These are phyloP conservation scores for Caenorhabditis brenneri DNA, from an alignment of 1,140 invertebrate genomes.

Conservation along the genomic window DNA sequence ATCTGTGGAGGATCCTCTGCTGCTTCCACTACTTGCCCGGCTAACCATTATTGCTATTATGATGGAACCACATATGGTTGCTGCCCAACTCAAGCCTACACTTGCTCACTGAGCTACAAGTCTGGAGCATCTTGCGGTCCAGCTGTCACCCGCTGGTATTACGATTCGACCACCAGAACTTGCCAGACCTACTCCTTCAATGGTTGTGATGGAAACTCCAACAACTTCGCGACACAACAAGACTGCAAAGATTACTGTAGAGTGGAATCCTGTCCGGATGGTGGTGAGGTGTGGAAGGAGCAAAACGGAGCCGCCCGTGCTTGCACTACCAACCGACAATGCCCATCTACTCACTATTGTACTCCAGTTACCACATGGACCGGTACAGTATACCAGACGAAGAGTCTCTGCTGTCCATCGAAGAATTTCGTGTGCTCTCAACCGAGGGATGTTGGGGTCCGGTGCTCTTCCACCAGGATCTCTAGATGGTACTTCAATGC, in stretches of 20 bases:
- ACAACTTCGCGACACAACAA: constrained; percentile 69
- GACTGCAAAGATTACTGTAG: constrained; percentile 67
- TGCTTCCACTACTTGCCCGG: constrained; percentile 69
- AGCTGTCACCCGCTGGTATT: constrained; percentile 69
- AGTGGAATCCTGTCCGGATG: constrained; percentile 69
- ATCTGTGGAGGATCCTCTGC: constrained; percentile 67
- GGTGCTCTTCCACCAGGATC: constrained; percentile 66
- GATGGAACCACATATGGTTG: constrained; percentile 70
- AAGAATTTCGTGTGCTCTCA: constrained; percentile 70
- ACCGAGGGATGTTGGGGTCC: constrained; percentile 67
- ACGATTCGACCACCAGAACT: constrained; percentile 67
- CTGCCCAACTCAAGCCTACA: constrained; percentile 71
- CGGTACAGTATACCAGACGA: constrained; percentile 68
- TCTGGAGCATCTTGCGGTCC: constrained; percentile 68
- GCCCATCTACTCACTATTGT: constrained; percentile 69
- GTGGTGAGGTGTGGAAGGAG: constrained; percentile 70
- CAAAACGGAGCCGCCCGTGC: constrained; percentile 67
- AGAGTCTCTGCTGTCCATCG: constrained; percentile 68
- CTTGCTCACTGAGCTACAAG: constrained; percentile 68
- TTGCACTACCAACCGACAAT: constrained; percentile 69
- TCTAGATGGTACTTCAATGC: constrained; percentile 70
- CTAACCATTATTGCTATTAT: constrained; percentile 71
- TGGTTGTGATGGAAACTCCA: constrained; percentile 71
- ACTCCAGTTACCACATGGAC: constrained; percentile 70
- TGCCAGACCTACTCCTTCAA: constrained; percentile 71